Evolutionary conservation across 35 echinoderm and acorn worm genomes (phyloP).

Genomic region (Apostichopus californicus): DNA sequence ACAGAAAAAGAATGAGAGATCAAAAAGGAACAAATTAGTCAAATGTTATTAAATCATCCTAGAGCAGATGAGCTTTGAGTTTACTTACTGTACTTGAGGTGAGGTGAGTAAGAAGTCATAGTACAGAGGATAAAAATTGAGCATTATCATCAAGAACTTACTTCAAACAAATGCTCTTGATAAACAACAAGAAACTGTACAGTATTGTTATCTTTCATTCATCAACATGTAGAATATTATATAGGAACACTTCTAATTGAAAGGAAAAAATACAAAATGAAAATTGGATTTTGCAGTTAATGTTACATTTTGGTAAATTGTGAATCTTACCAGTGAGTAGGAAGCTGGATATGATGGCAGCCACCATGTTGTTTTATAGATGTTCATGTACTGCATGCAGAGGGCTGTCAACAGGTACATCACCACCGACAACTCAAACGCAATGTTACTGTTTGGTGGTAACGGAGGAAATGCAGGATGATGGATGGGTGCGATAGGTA

Average conservation of each 20-base stretch:
- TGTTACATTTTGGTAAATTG: neutral
- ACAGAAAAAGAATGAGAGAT: neutral
- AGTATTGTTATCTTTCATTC: no score
- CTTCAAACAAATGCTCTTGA: no score
- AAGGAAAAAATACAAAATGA: neutral
- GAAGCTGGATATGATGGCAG: slow-evolving; percentile 72
- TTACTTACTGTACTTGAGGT: no score
- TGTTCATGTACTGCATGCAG: slow-evolving; percentile 96
- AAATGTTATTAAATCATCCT: no score
- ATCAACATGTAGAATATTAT: no score
- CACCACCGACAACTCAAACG: slow-evolving; percentile 80
- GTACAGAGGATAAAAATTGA: no score
- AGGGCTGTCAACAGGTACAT: slow-evolving; percentile 88
- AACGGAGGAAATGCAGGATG: slow-evolving; percentile 83
- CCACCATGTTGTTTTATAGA: slow-evolving; percentile 98
- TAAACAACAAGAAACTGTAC: no score
- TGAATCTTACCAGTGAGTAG: slow-evolving; percentile 78
- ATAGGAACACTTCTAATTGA: no score
- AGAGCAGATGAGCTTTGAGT: no score
- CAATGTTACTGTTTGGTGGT: slow-evolving; percentile 77
- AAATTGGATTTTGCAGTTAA: neutral
- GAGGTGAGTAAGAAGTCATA: no score
- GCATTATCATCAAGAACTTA: neutral
- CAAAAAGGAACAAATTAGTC: neutral
- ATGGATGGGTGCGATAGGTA: slow-evolving; percentile 91